Evolutionary conservation across 2,888 invertebrate species (phyloP).

Genomic region (Drosophila suboccidentalis): DNA sequence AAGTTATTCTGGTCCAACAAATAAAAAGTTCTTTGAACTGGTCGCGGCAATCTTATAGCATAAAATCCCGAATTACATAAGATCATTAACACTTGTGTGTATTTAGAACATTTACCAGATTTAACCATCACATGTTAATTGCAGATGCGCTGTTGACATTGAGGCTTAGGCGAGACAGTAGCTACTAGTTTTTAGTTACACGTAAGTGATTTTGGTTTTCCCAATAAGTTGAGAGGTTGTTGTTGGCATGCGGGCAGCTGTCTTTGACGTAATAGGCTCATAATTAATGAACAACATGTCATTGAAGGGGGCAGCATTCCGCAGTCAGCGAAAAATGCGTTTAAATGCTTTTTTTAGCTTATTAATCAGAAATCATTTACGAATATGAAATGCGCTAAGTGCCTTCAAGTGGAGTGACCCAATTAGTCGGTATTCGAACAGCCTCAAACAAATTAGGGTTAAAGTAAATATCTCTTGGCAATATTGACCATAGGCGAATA

Average conservation of each 20-base stretch:
- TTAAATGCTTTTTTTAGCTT: conserved; percentile 47
- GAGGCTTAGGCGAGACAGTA: conserved; percentile 23
- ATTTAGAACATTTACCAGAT: conserved; percentile 59
- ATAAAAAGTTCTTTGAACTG: conserved; percentile 61
- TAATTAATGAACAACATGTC: conserved; percentile 61
- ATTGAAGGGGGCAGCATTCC: conserved; percentile 42
- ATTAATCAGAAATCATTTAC: conserved; percentile 42
- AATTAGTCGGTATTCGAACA: conserved; percentile 26
- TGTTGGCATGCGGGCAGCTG: conserved; percentile 56
- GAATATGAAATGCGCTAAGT: conserved; percentile 16
- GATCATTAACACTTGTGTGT: conserved; percentile 51
- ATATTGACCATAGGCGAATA: conserved; percentile 31
- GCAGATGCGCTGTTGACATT: conserved; percentile 62
- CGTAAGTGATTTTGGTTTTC: conserved; percentile 34
- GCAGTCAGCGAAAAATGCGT: conserved; percentile 50
- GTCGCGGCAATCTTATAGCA: conserved; percentile 15
- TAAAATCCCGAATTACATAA: conserved; percentile 37
- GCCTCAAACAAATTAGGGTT: conserved; percentile 34
- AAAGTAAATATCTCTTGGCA: conserved; percentile 25
- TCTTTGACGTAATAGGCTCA: conserved; percentile 30
- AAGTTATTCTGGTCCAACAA: conserved; percentile 21
- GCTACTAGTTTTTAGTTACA: conserved; percentile 54
- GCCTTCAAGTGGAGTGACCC: conserved; percentile 37
- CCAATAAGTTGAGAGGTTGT: conserved; percentile 28
- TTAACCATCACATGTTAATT: conserved; percentile 48